Base-by-base conservation (phyloP, 2,797 vertebrate species). In the Leucoraja ocellata region DNA sequence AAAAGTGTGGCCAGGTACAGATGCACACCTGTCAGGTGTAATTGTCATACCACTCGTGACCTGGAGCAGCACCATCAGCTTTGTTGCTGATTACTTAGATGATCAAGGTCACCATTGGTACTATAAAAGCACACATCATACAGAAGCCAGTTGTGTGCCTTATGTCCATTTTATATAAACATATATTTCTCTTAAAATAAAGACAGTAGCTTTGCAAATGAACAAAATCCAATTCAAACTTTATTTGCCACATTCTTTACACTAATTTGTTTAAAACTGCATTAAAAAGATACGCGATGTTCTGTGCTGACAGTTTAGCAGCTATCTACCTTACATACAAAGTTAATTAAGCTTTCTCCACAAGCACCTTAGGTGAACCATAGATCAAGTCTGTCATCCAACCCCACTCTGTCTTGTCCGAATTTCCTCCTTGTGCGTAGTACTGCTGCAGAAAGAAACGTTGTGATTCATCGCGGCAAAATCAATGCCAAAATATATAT, bases 261-360 rank as follows among this genome's bases (percentile, higher is more conserved):
- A 92, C 88, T 46, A 91, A 46, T 86, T 71, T 32, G 32, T 0
- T 92, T 68, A 91, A 92, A 92, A 92, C 88, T 74, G 32, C 36
- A 74, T 91, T 91, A 91, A 91, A 80, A 91, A 91, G 84, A 65
- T 88, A 92, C 39, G 68, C 71, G 86, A 91, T 91, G 65, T 92
- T 92, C 71, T 92, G 90, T 74, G 90, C 68, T 54, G 39, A 73
- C 39, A 74, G 68, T 46, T 92, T 92, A 92, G 90, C 71, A 9
- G 71, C 68, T 92, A 92, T 74, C 71, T 92, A 92, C 71, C 71
- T 92, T 92, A 92, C 90, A 92, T 92, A 92, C 90, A 92, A 92
- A 92, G 90, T 92, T 92, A 92, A 92, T 92, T 74, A 92, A 92
- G 90, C 90, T 92, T 92, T 92, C 90, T 92, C 90, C 90, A 92